phyloP scores from a whole-genome alignment of 2,797 vertebrate species.

The Ara ararauna region DNA sequence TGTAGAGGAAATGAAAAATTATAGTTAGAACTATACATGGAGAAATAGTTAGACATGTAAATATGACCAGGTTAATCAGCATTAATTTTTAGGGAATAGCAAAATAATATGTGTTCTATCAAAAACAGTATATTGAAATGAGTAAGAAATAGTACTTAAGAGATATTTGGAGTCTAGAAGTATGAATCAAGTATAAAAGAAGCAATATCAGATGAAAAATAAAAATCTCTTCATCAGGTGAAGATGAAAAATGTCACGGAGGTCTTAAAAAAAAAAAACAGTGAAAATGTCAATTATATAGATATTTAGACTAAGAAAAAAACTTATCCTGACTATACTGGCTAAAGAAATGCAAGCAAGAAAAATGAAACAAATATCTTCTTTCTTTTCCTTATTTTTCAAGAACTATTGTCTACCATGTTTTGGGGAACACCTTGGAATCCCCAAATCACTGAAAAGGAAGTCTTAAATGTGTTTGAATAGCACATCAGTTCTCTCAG shows the following conservation, averaged over 20 bases:
- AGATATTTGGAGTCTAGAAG: neutral
- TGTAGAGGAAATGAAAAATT: neutral
- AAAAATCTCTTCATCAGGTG: neutral
- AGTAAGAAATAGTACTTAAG: neutral
- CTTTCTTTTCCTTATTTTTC: neutral
- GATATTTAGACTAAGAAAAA: neutral
- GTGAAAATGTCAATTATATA: neutral
- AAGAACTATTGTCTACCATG: neutral
- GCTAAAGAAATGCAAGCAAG: neutral
- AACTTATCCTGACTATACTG: neutral
- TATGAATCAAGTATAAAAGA: neutral
- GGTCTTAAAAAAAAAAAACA: neutral
- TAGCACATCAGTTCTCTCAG: neutral
- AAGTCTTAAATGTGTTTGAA: neutral
- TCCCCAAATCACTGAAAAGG: neutral
- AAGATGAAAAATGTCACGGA: neutral
- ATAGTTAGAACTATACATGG: neutral
- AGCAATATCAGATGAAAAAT: neutral
- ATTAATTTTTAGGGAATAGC: neutral
- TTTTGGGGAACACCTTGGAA: neutral
- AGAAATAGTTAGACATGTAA: neutral
- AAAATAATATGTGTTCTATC: neutral
- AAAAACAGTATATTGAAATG: neutral
- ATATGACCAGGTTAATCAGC: neutral
- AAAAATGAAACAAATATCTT: neutral